Conservation (phyloP, 2,888 invertebrate genomes). For the Drosophila kambysellisi region DNA sequence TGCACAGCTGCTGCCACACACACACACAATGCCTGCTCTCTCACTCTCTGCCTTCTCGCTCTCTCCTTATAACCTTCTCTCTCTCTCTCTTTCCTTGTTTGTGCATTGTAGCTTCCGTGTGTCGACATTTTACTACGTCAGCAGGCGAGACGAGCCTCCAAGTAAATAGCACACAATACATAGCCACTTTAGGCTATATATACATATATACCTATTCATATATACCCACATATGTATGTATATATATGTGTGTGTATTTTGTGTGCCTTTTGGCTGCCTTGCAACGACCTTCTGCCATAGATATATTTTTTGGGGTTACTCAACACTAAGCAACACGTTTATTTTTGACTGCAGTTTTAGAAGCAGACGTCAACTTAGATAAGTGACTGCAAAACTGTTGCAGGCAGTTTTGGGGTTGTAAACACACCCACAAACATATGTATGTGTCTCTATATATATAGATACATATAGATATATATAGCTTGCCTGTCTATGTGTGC, state of each 20-base stretch:
- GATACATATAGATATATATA: neutral
- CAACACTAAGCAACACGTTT: conserved; percentile 38
- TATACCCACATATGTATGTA: neutral
- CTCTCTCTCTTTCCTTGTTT: conserved; percentile 11
- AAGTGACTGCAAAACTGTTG: conserved; percentile 26
- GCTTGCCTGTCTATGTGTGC: neutral
- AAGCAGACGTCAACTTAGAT: conserved; percentile 6
- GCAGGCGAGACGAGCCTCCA: conserved; percentile 77
- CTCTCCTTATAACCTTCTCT: conserved; percentile 4
- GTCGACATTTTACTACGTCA: conserved; percentile 73
- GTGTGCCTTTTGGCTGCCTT: conserved; percentile 25
- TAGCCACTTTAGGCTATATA: neutral
- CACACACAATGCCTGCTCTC: conserved; percentile 8
- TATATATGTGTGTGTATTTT: conserved; percentile 12
- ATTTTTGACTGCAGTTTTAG: conserved; percentile 12
- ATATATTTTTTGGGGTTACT: conserved; percentile 27
- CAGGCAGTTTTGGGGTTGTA: neutral
- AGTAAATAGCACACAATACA: conserved; percentile 70
- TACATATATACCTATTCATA: neutral
- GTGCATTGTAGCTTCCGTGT: conserved; percentile 38
- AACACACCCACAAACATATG: neutral
- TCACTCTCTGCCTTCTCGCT: conserved; percentile 6
- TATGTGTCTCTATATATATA: neutral
- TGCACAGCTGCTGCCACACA: conserved; percentile 68
- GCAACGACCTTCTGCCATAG: conserved; percentile 52